Evolutionary conservation across 2,888 invertebrate species (phyloP), one percentile per base, ranked within the genome.

Genomic region (Dynastes grantii): DNA sequence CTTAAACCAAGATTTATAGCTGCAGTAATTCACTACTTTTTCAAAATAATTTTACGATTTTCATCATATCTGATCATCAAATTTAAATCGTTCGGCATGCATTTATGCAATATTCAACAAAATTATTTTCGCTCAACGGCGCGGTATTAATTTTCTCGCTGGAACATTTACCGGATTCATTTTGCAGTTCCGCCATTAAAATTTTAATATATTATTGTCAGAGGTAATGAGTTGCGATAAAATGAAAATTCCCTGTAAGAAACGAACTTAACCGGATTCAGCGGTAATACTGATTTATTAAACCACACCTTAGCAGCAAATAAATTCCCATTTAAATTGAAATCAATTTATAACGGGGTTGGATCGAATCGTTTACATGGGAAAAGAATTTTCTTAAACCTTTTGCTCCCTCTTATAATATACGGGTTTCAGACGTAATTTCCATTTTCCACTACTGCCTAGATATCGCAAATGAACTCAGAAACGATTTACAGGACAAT

Each of bases 341-440:
- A 68, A 68, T 27, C 68, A 51, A 68, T 68, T 68, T 68, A 68
- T 68, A 68, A 37, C 67, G 22, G 68, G 27, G 29, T 9, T 49
- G 49, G 49, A 51, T 49, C 68, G 27, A 49, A 49, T 68, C 67
- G 40, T 64, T 64, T 64, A 64, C 64, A 64, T 64, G 37, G 32
- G 64, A 64, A 64, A 64, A 68, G 68, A 68, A 68, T 68, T 68
- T 51, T 45, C 68, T 22, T 51, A 68, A 22, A 51, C 27, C 49
- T 27, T 49, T 58, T 13, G 29, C 22, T 29, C 8, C 32, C n/a
- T 40, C 37, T n/a, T 64, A 68, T 51, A 51, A 49, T 68, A 58
- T 58, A 58, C 55, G 55, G 22, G 8, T 4, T n/a, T 32, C 2
- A 64, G 22, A 64, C 37, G 64, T 64, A 64, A 64, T 64, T 37